phyloP scores from a whole-genome alignment of 2,113 vertebrate genomes.

The Oxyura jamaicensis region DNA sequence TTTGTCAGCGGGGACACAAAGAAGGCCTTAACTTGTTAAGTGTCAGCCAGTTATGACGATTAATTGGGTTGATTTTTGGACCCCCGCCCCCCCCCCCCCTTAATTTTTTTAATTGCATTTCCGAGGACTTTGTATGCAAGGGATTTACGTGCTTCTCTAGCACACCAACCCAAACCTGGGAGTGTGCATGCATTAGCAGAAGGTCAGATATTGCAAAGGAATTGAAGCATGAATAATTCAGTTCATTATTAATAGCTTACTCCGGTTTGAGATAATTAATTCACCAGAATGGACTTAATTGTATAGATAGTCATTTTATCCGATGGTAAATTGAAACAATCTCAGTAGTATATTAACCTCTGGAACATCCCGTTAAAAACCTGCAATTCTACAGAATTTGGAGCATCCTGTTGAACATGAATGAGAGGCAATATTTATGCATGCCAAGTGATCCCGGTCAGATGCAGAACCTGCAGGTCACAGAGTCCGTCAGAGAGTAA shows the following conservation, averaged over 20 bases:
- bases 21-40: too few relatives aligned
- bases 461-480: background rate
- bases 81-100: too few relatives aligned
- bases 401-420: background rate
- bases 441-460: background rate
- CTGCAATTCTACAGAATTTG: background rate
- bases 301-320: background rate
- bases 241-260: background rate
- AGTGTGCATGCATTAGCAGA: background rate
- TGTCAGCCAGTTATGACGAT: too few relatives aligned
- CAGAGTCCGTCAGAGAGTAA: background rate
- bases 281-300: background rate
- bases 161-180: too few relatives aligned
- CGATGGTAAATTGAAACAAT: too few relatives aligned
- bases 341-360: background rate
- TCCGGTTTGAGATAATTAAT: background rate
- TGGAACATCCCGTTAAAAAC: background rate
- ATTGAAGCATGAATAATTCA: background rate
- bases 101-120: background rate
- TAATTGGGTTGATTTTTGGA: background rate
- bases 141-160: background rate
- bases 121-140: background rate
- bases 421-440: background rate
- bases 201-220: background rate
- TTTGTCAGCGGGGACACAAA: background rate